Evolutionary conservation across 2,113 vertebrate species (phyloP).

Genomic region (Oenanthe melanoleuca): DNA sequence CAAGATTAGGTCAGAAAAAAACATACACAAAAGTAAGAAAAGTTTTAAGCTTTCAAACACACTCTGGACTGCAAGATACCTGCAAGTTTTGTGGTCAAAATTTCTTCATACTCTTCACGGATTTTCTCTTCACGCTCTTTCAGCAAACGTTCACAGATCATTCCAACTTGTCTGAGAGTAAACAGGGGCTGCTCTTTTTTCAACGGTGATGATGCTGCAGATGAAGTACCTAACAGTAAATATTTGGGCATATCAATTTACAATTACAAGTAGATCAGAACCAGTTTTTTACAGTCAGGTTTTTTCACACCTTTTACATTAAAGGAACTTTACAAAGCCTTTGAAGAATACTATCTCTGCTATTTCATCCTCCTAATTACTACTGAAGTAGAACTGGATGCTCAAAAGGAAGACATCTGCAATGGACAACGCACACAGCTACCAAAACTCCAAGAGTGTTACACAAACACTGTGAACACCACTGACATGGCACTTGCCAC

Average conservation of each 20-base stretch:
- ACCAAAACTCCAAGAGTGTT: not conserved
- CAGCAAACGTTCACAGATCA: constrained; percentile 98
- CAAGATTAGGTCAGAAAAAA: not conserved
- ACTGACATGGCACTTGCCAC: not conserved
- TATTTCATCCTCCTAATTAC: not conserved
- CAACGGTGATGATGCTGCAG: constrained; percentile 88
- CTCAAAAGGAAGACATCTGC: not conserved
- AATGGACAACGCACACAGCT: rapidly evolving
- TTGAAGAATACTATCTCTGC: not conserved
- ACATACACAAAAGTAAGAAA: not conserved
- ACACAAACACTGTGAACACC: not conserved
- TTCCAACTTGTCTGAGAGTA: constrained; percentile 96
- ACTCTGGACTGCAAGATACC: constrained; percentile 73
- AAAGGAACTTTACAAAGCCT: not conserved
- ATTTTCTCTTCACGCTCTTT: constrained; percentile 98
- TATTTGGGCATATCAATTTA: not conserved
- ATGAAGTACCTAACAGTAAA: constrained; percentile 80
- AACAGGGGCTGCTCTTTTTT: constrained; percentile 97
- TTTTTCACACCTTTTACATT: not conserved
- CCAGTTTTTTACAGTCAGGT: not conserved
- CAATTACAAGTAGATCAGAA: not conserved
- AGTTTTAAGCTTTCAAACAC: not conserved
- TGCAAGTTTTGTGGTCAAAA: constrained; percentile 96
- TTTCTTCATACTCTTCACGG: constrained; percentile 98
- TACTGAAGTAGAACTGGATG: not conserved